phyloP scores from a whole-genome alignment of 2,888 invertebrate genomes.

The Drosophila helvetica region DNA sequence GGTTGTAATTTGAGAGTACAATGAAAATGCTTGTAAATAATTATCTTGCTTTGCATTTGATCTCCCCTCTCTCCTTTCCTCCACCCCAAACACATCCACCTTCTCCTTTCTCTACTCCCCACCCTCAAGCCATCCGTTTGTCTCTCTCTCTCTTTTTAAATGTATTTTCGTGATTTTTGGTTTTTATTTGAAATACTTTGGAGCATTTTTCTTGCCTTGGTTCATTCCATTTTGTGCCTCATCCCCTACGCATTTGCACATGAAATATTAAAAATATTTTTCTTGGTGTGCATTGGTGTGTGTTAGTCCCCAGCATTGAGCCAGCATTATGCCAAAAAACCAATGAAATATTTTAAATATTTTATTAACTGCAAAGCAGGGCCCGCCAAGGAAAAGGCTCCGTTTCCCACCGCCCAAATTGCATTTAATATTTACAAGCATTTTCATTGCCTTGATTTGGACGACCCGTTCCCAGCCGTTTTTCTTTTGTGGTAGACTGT shows the following conservation, averaged over 20 bases:
- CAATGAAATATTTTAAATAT: constrained; percentile 74
- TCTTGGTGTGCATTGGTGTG: constrained; percentile 58
- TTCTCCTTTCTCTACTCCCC: constrained; percentile 1
- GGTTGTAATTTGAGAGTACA: constrained; percentile 79
- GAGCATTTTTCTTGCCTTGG: constrained; percentile 1
- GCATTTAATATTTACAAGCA: constrained; percentile 81
- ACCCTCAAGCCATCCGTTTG: not conserved
- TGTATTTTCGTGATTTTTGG: constrained; percentile 18
- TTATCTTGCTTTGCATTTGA: constrained; percentile 68
- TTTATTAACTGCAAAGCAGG: constrained; percentile 70
- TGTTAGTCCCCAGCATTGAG: constrained; percentile 34
- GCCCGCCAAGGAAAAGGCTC: constrained; percentile 41
- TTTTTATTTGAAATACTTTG: constrained; percentile 17
- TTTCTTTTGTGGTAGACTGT: constrained; percentile 45
- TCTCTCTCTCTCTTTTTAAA: constrained; percentile 7
- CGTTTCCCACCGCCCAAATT: constrained; percentile 45
- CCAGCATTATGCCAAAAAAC: constrained; percentile 57
- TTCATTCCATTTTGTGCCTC: constrained; percentile 20
- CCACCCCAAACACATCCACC: not conserved
- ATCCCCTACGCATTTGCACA: constrained; percentile 65
- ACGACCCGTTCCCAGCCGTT: constrained; percentile 53
- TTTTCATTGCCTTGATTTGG: constrained; percentile 81
- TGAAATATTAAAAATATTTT: constrained; percentile 74
- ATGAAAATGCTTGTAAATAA: constrained; percentile 83
- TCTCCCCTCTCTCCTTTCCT: constrained; percentile 5